Evolutionary conservation across 2,888 invertebrate genomes (phyloP), one percentile per base, ranked within the genome.

Genomic region (Agrotis segetum): DNA sequence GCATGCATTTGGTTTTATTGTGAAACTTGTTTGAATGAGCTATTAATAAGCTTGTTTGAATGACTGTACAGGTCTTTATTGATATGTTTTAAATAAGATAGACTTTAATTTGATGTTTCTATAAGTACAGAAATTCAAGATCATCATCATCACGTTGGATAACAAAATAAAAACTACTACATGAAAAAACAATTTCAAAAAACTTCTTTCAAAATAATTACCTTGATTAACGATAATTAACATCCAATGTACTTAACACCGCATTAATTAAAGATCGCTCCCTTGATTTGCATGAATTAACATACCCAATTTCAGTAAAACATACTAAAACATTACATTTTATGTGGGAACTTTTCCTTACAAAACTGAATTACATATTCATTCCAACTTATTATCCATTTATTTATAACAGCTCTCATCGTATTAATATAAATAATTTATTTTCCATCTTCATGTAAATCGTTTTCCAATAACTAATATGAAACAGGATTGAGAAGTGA

Each of bases 371-470:
- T 58, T n/a, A 64, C 61, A 63, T 74, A 74, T 79, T 78, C 70
- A 83, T 73, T 62, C 47, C 47, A 70, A 74, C 60, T 68, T 83
- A 82, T 77, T 72, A 77, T 56, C 49, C 64, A 75, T 68, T 50
- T 75, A 74, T 79, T 81, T 78, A 84, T 70, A 75, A 50, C 59
- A 62, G 66, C 56, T 71, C 74, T 67, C 67, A 65, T 74, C 63
- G 63, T 62, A 71, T 75, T 71, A 80, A 52, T 85, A 77, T 80
- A 78, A 80, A 80, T 77, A 83, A 78, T 74, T 72, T 81, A 67
- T 73, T 72, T 83, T 77, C 52, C 69, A 76, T 79, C 64, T 72
- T 81, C 63, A 77, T 60, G 75, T 84, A 84, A 83, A 84, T 84
- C 81, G 68, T 71, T 74, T 84, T 84, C 67, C 71, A 81, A 81